Conservation (phyloP, 2,797 vertebrate species). For the Spinus pinus region DNA sequence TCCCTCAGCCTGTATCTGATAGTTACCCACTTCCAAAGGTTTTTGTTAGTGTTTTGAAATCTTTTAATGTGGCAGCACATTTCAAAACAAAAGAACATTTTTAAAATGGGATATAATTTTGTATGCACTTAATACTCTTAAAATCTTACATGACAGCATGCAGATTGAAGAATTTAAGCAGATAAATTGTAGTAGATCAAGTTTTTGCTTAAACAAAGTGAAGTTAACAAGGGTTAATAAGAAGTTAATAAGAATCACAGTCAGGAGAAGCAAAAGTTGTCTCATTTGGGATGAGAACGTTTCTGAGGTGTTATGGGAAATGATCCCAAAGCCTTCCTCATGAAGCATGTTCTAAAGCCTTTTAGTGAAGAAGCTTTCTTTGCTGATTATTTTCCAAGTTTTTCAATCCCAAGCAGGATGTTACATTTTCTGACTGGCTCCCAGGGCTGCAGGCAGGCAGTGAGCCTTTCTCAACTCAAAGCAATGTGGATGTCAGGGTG, state of each 20-base stretch:
- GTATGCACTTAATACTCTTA: background rate
- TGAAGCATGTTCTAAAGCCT: background rate
- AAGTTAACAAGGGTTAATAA: background rate
- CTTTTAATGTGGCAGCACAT: background rate
- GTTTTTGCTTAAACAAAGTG: background rate
- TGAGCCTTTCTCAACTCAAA: accelerated
- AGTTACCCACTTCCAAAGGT: background rate
- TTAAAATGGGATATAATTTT: background rate
- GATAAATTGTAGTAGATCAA: background rate
- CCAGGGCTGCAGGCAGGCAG: background rate
- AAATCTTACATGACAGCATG: background rate
- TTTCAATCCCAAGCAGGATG: background rate
- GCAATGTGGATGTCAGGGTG: background rate
- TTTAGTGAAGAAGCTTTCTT: background rate
- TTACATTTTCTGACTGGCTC: background rate
- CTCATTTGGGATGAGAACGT: background rate
- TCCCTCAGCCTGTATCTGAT: background rate
- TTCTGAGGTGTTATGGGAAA: background rate
- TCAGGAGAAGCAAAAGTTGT: background rate
- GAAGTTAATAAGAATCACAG: background rate
- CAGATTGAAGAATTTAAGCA: background rate
- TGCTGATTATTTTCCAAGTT: background rate
- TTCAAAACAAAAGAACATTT: background rate
- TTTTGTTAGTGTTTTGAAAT: background rate
- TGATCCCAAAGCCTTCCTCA: background rate